Conservation (phyloP, 1,140 invertebrate species). For the Drosophila albomicans region DNA sequence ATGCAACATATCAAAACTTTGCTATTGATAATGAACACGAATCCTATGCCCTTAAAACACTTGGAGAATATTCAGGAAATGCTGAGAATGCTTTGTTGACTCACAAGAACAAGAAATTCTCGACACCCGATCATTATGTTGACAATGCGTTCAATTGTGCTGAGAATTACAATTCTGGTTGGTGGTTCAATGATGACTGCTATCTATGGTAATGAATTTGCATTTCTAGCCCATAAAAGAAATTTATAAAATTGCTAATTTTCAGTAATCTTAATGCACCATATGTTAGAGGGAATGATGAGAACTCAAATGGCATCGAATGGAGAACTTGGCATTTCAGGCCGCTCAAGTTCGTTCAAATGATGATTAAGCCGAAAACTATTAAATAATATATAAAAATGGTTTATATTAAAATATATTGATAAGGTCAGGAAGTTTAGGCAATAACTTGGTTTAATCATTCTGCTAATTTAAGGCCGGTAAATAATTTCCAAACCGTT, state of each 20-base stretch:
- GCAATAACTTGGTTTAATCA: too few species aligned
- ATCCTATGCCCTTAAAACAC: slow-evolving; percentile 19
- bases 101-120: slow-evolving; percentile 12
- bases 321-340: slow-evolving; percentile 39
- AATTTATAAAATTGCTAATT: not conserved
- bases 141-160: slow-evolving; percentile 14
- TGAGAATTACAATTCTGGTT: slow-evolving; percentile 10
- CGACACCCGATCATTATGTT: slow-evolving; percentile 12
- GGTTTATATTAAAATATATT: too few species aligned
- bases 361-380: slow-evolving; percentile 37
- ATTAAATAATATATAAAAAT: not conserved
- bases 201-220: slow-evolving; percentile 23
- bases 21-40: slow-evolving; percentile 21
- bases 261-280: slow-evolving; percentile 32
- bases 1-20: slow-evolving; percentile 35
- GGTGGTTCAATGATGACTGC: slow-evolving; percentile 34
- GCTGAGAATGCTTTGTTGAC: slow-evolving; percentile 16
- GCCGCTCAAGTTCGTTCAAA: slow-evolving; percentile 33
- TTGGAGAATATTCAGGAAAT: slow-evolving; percentile 34
- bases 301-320: slow-evolving; percentile 13
- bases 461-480: too few species aligned
- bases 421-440: too few species aligned
- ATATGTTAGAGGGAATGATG: not conserved
- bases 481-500: too few species aligned
- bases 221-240: not conserved